Percentiles rank a stretch among this genome's conserved stretches.
These are phyloP conservation scores for Actinemys pallida DNA, from an alignment of 2,113 vertebrate species.

Conservation along the genomic window DNA sequence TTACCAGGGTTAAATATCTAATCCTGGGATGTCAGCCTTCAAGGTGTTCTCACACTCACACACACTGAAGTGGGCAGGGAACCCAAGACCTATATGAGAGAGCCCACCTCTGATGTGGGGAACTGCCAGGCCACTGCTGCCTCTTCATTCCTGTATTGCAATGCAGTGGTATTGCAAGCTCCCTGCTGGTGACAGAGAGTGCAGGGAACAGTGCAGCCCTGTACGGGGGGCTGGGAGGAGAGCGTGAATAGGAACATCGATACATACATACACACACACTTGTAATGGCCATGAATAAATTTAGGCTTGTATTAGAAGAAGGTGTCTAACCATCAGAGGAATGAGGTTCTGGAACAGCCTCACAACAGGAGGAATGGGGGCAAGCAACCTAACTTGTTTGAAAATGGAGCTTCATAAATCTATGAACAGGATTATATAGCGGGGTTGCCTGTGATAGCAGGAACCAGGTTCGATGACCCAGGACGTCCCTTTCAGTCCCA, in stretches of 20 bases:
- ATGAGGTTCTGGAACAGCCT: background rate
- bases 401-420: background rate
- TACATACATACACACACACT: background rate
- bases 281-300: background rate
- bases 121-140: background rate
- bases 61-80: background rate
- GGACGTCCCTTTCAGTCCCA: background rate
- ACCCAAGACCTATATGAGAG: background rate
- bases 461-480: background rate
- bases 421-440: background rate
- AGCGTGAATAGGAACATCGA: background rate
- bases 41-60: accelerated
- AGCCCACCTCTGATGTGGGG: background rate
- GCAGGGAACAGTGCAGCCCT: background rate
- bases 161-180: background rate
- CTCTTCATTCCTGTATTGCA: background rate
- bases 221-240: background rate
- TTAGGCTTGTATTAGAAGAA: background rate
- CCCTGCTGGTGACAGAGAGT: background rate
- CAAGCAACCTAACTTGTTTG: background rate
- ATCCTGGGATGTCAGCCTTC: background rate
- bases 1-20: background rate
- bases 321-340: background rate
- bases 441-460: background rate
- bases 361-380: background rate